phyloP scores from a whole-genome alignment of 2,797 vertebrate species.

The Furcifer pardalis region DNA sequence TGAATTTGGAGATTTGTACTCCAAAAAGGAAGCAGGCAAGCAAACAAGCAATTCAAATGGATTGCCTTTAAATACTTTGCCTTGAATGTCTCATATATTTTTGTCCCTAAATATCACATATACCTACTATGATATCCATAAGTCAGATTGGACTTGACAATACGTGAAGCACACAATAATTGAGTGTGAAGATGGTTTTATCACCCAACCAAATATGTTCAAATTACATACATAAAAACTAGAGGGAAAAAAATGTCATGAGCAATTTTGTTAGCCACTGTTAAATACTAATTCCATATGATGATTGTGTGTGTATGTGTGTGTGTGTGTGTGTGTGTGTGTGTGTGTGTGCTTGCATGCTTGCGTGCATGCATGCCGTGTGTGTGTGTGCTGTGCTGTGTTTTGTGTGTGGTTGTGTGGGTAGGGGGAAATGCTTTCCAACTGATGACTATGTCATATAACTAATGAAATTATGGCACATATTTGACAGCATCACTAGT shows the following conservation, averaged over 20 bases:
- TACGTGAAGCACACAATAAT: too few relatives aligned
- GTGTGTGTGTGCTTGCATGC: too few relatives aligned
- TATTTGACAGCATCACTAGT: conserved; percentile 1
- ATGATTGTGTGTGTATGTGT: too few relatives aligned
- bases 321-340: neutral
- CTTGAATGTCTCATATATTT: too few relatives aligned
- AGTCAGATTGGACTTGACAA: too few relatives aligned
- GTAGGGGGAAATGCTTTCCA: neutral
- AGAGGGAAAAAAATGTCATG: neutral
- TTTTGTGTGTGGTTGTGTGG: neutral
- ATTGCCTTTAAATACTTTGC: too few relatives aligned
- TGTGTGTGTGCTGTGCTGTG: neutral
- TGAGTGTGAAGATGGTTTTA: neutral
- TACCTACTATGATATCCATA: too few relatives aligned
- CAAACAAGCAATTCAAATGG: too few relatives aligned
- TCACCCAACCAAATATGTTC: neutral
- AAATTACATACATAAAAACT: neutral
- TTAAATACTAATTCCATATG: neutral
- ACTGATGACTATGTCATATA: neutral
- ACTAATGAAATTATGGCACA: neutral
- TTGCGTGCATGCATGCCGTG: neutral
- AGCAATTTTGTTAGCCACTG: neutral
- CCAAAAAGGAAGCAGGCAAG: too few relatives aligned
- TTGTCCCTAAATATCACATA: too few relatives aligned
- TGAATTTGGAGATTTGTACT: too few relatives aligned